Conservation (phyloP, 2,888 invertebrate genomes). For the Lathronympha strigana region DNA sequence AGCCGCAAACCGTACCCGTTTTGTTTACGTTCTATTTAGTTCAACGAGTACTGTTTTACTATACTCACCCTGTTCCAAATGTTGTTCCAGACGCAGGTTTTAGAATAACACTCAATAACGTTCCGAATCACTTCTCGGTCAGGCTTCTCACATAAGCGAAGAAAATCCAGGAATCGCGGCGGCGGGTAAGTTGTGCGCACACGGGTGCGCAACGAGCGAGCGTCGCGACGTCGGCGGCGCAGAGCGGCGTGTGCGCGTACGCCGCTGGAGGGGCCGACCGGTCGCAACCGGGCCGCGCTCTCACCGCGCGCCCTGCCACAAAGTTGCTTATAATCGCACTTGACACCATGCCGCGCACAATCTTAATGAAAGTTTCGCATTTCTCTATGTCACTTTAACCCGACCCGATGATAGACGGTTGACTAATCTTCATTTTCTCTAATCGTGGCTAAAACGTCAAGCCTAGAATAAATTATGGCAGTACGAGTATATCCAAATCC, state of each 20-base stretch:
- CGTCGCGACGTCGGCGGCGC: slow-evolving; percentile 81
- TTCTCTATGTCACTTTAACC: slow-evolving; percentile 66
- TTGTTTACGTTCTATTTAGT: slow-evolving; percentile 39
- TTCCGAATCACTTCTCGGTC: slow-evolving; percentile 32
- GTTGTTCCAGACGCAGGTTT: slow-evolving; percentile 28
- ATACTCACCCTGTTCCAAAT: slow-evolving; percentile 35
- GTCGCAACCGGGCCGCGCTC: slow-evolving; percentile 82
- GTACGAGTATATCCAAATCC: neutral
- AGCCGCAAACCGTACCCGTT: slow-evolving; percentile 50
- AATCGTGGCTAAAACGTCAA: neutral
- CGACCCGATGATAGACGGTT: slow-evolving; percentile 34
- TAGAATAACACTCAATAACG: slow-evolving; percentile 34
- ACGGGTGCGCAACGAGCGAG: slow-evolving; percentile 70
- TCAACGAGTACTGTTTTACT: slow-evolving; percentile 19
- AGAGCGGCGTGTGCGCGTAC: slow-evolving; percentile 74
- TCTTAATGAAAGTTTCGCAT: slow-evolving; percentile 81
- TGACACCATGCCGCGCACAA: slow-evolving; percentile 78
- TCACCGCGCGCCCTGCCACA: slow-evolving; percentile 74
- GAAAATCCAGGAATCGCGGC: slow-evolving; percentile 40
- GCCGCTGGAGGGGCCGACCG: slow-evolving; percentile 78
- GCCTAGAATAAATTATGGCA: neutral
- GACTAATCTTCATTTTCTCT: slow-evolving; percentile 40
- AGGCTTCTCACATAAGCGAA: slow-evolving; percentile 29
- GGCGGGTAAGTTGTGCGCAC: slow-evolving; percentile 56
- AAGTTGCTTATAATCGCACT: slow-evolving; percentile 78